Evolutionary conservation across 2,113 vertebrate species (phyloP).

Genomic region (Pica pica): DNA sequence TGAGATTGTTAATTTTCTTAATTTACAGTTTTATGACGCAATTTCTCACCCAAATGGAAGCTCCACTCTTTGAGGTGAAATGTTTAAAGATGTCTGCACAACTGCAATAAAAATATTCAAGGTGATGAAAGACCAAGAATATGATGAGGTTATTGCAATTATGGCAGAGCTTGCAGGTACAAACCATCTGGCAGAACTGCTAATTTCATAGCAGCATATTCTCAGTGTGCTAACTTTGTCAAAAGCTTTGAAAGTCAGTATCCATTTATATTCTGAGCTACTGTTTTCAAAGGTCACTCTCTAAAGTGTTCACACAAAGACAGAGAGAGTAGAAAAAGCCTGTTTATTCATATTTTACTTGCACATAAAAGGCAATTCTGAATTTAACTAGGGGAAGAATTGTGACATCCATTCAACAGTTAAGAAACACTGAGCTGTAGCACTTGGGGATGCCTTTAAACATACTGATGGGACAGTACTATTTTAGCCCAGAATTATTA

Average conservation of each 20-base stretch:
- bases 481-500: not conserved
- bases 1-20: constrained; percentile 27
- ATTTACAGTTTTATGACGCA: constrained; percentile 28
- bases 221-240: constrained; percentile 31
- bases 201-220: constrained; percentile 49
- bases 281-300: constrained; percentile 57
- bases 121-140: constrained; percentile 53
- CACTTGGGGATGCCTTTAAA: not conserved
- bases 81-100: constrained; percentile 48
- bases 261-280: constrained; percentile 44
- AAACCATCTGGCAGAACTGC: constrained; percentile 63
- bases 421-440: not conserved
- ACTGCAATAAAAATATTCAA: constrained; percentile 55
- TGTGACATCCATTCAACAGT: not conserved
- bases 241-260: constrained; percentile 52
- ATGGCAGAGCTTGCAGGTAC: constrained; percentile 54
- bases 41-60: constrained; percentile 33
- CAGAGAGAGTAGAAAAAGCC: not conserved
- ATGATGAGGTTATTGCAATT: constrained; percentile 57
- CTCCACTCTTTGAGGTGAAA: constrained; percentile 27
- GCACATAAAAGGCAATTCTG: constrained; percentile 10
- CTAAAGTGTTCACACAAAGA: constrained; percentile 24
- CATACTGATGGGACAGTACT: not conserved
- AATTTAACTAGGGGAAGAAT: constrained; percentile 14
- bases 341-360: constrained; percentile 39